Percentiles rank a stretch among this genome's conserved stretches.
phyloP scores from a whole-genome alignment of 2,888 invertebrate genomes.

The Aricia artaxerxes region DNA sequence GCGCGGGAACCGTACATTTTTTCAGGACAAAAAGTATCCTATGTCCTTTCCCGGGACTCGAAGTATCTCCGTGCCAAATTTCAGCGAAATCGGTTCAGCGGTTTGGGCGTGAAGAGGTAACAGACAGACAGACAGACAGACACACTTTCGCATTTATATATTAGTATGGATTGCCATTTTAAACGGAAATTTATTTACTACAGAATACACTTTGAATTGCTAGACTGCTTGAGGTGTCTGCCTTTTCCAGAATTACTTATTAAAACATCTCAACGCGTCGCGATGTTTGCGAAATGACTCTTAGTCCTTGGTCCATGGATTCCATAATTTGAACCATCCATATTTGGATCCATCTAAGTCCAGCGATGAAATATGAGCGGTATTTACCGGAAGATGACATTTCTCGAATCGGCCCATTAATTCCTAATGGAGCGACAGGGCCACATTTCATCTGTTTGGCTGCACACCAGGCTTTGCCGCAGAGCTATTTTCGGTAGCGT shows the following conservation, averaged over 20 bases:
- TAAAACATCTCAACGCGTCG: no score
- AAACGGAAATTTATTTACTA: background rate
- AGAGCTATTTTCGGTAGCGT: slow-evolving; percentile 73
- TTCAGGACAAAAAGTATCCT: no score
- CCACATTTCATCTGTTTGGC: slow-evolving; percentile 79
- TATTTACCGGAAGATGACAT: slow-evolving; percentile 78
- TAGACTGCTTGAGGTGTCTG: no score
- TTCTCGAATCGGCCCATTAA: slow-evolving; percentile 77
- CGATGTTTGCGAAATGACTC: no score
- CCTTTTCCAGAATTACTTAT: no score
- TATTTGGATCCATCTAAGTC: slow-evolving; percentile 43
- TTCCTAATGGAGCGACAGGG: slow-evolving; percentile 74
- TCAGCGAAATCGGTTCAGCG: no score
- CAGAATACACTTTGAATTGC: background rate
- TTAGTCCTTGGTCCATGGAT: slow-evolving; percentile 43
- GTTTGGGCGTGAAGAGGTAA: no score
- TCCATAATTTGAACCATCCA: slow-evolving; percentile 37
- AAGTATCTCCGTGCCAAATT: no score
- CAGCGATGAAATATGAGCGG: slow-evolving; percentile 64
- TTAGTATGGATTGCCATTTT: background rate
- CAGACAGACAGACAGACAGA: no score
- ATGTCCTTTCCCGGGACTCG: no score
- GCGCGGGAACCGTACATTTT: no score
- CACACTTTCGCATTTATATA: no score
- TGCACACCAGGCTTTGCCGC: slow-evolving; percentile 68